Evolutionary conservation across 2,797 vertebrate genomes (phyloP).

Genomic region (Gastrophryne carolinensis): DNA sequence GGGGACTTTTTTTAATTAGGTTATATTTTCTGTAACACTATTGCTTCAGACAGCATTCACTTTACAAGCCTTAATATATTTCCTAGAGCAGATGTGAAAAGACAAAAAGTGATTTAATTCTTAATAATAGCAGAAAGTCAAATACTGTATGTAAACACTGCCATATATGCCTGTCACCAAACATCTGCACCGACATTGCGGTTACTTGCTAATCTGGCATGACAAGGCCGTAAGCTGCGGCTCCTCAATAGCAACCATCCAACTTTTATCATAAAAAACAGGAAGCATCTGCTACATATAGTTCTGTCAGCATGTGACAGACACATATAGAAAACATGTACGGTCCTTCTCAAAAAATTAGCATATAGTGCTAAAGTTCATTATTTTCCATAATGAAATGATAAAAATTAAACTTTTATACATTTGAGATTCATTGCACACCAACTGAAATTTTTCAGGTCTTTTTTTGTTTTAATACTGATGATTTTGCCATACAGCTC

Average conservation of each 20-base stretch:
- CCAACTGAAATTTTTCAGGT: too few species aligned
- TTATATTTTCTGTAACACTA: too few species aligned
- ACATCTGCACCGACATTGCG: background rate
- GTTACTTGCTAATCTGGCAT: background rate
- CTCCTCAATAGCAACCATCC: background rate
- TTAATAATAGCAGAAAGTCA: background rate
- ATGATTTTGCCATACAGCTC: too few species aligned
- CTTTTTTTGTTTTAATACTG: too few species aligned
- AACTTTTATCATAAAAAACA: background rate
- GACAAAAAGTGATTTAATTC: background rate
- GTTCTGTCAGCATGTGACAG: background rate
- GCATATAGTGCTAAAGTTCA: too few species aligned
- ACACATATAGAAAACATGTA: too few species aligned
- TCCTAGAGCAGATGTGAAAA: background rate
- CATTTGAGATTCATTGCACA: too few species aligned
- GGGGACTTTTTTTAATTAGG: too few species aligned
- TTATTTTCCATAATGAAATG: too few species aligned
- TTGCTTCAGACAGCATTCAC: background rate
- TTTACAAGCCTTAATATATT: background rate
- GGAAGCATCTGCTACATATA: background rate
- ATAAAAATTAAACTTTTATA: too few species aligned
- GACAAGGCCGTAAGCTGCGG: background rate
- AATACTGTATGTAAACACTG: background rate
- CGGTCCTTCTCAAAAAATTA: too few species aligned
- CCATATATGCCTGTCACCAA: background rate